Conservation (phyloP, 2,797 vertebrate genomes). For the Coilia nasus region DNA sequence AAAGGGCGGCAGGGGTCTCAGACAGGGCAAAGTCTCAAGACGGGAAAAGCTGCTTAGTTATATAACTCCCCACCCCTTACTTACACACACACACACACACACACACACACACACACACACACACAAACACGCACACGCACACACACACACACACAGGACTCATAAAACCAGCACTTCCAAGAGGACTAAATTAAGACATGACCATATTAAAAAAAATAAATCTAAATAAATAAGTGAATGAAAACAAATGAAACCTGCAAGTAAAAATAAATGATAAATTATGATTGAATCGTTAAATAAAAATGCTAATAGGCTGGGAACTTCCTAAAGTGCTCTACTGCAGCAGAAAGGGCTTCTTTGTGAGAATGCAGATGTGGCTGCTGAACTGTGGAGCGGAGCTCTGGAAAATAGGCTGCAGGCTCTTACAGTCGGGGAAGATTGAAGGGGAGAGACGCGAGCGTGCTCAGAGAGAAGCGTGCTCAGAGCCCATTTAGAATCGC, state of each 20-base stretch:
- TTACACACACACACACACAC: conserved; percentile 1
- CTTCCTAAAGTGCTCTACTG: not conserved
- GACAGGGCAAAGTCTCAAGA: not conserved
- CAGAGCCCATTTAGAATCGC: not conserved
- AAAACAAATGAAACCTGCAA: not conserved
- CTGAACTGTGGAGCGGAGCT: not conserved
- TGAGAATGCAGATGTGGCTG: not conserved
- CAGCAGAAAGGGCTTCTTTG: not conserved
- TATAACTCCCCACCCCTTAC: conserved; percentile 16
- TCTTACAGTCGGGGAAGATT: not conserved
- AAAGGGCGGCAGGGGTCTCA: conserved; percentile 17
- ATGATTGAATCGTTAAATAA: no score
- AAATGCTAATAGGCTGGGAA: not conserved
- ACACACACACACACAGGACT: not conserved
- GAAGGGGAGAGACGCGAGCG: not conserved
- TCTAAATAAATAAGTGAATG: not conserved
- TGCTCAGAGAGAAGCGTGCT: not conserved
- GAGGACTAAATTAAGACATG: not conserved
- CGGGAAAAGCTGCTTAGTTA: conserved; percentile 34
- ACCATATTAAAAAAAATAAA: not conserved
- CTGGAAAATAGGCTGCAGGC: not conserved
- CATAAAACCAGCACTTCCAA: not conserved
- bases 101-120: not conserved
- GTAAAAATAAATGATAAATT: no score
- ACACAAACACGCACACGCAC: not conserved